Conservation (phyloP, 2,888 invertebrate species). For the Ypsolopha sequella region DNA sequence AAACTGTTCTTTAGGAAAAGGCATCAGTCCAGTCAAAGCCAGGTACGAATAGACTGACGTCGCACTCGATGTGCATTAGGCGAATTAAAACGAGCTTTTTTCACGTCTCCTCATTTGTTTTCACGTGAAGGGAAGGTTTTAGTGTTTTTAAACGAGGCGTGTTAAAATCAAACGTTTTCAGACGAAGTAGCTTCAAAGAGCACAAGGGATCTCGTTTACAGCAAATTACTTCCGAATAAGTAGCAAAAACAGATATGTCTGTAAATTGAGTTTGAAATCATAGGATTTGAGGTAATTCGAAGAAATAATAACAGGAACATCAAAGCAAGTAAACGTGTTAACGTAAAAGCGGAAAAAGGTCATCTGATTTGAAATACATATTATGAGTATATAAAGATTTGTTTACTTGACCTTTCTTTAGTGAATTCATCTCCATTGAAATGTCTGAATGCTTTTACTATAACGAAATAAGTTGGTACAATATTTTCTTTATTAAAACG, state of each 20-base stretch:
- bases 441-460: too few species aligned
- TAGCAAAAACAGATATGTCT: conserved; percentile 3
- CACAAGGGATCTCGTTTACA: conserved; percentile 55
- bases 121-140: conserved; percentile 34
- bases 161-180: conserved; percentile 55
- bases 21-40: conserved; percentile 23
- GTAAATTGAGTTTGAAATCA: too few species aligned
- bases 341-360: too few species aligned
- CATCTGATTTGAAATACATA: too few species aligned
- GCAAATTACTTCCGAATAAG: conserved; percentile 43
- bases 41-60: conserved; percentile 16
- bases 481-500: background rate
- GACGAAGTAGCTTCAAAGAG: conserved; percentile 48
- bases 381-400: too few species aligned
- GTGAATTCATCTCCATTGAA: too few species aligned
- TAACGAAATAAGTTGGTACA: background rate
- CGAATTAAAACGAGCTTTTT: conserved; percentile 58
- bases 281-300: too few species aligned
- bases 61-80: conserved; percentile 51
- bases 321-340: too few species aligned
- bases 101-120: conserved; percentile 51
- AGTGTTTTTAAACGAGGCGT: conserved; percentile 28
- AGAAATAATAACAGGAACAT: too few species aligned
- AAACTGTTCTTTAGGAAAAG: conserved; percentile 52
- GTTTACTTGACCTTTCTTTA: too few species aligned